These are phyloP conservation scores for Hypercompe scribonia DNA, from an alignment of 2,888 invertebrate species.

Conservation along the genomic window DNA sequence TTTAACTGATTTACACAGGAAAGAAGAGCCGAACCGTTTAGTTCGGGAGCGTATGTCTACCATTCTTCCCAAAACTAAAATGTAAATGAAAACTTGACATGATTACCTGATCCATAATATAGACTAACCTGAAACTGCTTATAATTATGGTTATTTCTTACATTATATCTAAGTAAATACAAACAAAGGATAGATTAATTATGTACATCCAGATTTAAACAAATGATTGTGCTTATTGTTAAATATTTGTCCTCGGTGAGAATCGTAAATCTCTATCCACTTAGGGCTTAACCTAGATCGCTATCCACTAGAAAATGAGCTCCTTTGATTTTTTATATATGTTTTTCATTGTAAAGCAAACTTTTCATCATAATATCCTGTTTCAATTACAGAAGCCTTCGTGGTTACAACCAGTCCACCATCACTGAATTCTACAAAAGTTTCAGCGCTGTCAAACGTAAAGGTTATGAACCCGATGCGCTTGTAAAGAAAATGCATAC, in stretches of 20 bases:
- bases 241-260: neutral
- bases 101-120: too few relatives aligned
- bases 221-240: too few relatives aligned
- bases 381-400: constrained; percentile 53
- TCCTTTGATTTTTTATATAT: neutral
- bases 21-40: too few relatives aligned
- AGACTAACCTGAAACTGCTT: too few relatives aligned
- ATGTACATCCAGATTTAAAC: too few relatives aligned
- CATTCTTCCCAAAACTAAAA: too few relatives aligned
- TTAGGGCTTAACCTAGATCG: neutral
- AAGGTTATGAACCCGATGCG: constrained; percentile 51
- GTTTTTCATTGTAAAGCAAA: neutral
- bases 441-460: constrained; percentile 54
- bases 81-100: too few relatives aligned
- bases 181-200: too few relatives aligned
- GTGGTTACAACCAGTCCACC: constrained; percentile 63
- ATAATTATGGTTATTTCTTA: too few relatives aligned
- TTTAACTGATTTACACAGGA: too few relatives aligned
- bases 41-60: too few relatives aligned
- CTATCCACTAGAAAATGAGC: neutral
- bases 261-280: neutral
- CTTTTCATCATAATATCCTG: constrained; percentile 22
- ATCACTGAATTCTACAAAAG: constrained; percentile 69
- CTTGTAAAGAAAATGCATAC: constrained; percentile 70
- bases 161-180: too few relatives aligned